A percentile compares a stretch with the other conserved stretches of the same genome.
phyloP scores from a whole-genome alignment of 2,113 vertebrate species.

The Phrynosoma blainvillii region DNA sequence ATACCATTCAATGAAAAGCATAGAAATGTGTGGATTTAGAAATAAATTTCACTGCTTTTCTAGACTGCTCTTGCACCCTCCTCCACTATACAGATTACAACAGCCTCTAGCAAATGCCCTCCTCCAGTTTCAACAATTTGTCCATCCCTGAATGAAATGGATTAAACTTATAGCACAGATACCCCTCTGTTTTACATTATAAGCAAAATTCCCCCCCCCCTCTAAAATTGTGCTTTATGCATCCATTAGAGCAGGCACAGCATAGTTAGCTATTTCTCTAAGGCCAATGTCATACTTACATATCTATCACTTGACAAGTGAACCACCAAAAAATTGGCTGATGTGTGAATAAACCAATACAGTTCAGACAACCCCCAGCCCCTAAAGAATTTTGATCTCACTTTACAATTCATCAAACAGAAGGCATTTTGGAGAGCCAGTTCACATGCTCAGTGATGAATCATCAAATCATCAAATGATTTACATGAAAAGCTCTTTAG shows the following conservation, averaged over 20 bases:
- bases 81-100: too few species aligned
- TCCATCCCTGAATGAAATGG: too few species aligned
- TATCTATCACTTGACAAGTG: background rate
- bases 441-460: background rate
- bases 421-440: background rate
- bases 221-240: background rate
- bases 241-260: background rate
- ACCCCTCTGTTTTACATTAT: background rate
- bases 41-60: background rate
- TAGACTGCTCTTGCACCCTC: background rate
- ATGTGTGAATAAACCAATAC: background rate
- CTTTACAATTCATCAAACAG: background rate
- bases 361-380: background rate
- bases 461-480: background rate
- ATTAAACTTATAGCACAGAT: too few species aligned
- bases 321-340: background rate
- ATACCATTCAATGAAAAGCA: background rate
- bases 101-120: too few species aligned
- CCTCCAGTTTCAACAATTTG: too few species aligned
- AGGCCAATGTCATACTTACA: background rate
- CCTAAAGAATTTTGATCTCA: background rate
- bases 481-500: background rate
- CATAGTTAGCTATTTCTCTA: background rate
- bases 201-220: background rate
- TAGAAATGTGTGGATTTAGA: background rate